Evolutionary conservation across 2,797 vertebrate species (phyloP).

Genomic region (Morelia viridis): DNA sequence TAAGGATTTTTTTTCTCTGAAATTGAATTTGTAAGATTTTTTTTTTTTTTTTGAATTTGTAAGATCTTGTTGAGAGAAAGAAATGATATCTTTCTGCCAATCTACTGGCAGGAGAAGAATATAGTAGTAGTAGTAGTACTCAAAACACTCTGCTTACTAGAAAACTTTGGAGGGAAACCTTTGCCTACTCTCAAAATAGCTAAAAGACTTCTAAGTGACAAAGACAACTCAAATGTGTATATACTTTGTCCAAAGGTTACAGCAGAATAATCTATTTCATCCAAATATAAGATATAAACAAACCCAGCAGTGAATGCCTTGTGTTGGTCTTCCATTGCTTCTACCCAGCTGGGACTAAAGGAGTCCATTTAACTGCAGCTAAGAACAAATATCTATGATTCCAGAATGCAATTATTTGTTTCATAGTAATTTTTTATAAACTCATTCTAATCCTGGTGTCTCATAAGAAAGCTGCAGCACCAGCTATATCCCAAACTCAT

Average conservation of each 20-base stretch:
- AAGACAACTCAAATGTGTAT: too few species aligned
- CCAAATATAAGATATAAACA: too few species aligned
- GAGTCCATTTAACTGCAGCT: background rate
- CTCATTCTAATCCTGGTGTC: background rate
- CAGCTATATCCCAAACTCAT: background rate
- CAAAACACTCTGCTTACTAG: background rate
- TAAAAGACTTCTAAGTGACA: background rate
- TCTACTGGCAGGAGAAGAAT: background rate
- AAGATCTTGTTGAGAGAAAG: background rate
- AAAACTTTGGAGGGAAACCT: background rate
- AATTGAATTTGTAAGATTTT: background rate
- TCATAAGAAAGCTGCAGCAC: background rate
- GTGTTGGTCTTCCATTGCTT: background rate
- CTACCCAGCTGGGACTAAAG: background rate
- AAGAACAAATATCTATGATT: background rate
- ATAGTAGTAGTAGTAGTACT: background rate
- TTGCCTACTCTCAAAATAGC: background rate
- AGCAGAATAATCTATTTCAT: background rate
- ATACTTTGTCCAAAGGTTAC: background rate
- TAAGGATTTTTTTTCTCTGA: background rate
- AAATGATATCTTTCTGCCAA: background rate
- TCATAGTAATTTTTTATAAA: background rate
- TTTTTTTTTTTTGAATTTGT: background rate
- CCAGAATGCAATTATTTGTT: background rate
- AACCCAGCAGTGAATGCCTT: background rate